phyloP scores from a whole-genome alignment of 2,113 vertebrate genomes.

The Odocoileus virginianus region DNA sequence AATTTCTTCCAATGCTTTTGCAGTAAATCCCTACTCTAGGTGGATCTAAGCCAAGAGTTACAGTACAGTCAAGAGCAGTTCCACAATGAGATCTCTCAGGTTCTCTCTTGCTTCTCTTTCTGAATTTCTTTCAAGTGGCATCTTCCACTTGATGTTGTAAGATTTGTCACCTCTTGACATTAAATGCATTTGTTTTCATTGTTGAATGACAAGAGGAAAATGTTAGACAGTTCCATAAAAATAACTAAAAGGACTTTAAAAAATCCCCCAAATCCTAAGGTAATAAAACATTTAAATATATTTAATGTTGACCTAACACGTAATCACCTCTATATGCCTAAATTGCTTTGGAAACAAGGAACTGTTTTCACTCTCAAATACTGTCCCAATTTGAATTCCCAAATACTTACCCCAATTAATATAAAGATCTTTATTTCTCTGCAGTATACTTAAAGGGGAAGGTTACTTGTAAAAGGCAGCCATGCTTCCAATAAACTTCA shows the following conservation, averaged over 20 bases:
- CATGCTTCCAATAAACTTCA: background rate
- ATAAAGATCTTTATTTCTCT: background rate
- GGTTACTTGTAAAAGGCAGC: background rate
- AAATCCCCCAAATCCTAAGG: background rate
- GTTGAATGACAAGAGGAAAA: slow-evolving; percentile 36
- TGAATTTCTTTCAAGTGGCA: slow-evolving; percentile 70
- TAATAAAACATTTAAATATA: slow-evolving; percentile 2
- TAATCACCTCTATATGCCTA: background rate
- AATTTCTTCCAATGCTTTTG: slow-evolving; percentile 80
- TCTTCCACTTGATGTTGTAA: slow-evolving; percentile 72
- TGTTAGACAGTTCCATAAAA: slow-evolving; percentile 21
- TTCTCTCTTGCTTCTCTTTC: slow-evolving; percentile 5
- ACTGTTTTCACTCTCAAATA: background rate
- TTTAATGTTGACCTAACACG: background rate
- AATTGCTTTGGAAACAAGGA: background rate
- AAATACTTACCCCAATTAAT: background rate
- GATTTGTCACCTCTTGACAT: slow-evolving; percentile 77
- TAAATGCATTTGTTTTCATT: slow-evolving; percentile 66
- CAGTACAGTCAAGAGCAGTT: slow-evolving; percentile 66
- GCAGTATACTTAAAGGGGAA: background rate
- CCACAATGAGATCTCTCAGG: slow-evolving; percentile 62
- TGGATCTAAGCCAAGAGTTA: slow-evolving; percentile 79
- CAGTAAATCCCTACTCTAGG: slow-evolving; percentile 78
- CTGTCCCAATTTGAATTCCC: slow-evolving; percentile 7
- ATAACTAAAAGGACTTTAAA: slow-evolving; percentile 46